phyloP scores from a whole-genome alignment of 2,113 vertebrate genomes.

The Ascaphus truei region DNA sequence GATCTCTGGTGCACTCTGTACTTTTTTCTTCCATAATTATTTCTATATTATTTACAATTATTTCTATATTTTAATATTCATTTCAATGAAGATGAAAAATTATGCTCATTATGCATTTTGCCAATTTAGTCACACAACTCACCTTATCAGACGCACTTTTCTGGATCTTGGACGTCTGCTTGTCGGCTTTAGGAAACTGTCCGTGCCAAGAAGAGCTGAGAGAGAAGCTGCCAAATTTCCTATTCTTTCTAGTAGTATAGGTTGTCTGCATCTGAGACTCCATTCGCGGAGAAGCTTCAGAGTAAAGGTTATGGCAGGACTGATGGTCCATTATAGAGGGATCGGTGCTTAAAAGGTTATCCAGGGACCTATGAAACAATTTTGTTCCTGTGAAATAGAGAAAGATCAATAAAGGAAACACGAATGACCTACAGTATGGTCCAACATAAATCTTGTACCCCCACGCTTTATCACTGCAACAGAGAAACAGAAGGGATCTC shows the following conservation, averaged over 20 bases:
- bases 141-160: constrained; percentile 26
- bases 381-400: neutral
- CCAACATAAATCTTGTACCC: no score
- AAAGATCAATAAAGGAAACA: neutral
- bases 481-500: no score
- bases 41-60: no score
- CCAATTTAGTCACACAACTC: neutral
- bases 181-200: constrained; percentile 24
- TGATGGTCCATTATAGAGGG: constrained; percentile 5
- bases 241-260: neutral
- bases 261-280: neutral
- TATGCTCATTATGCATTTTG: no score
- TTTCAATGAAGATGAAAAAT: no score
- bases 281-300: neutral
- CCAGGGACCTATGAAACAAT: constrained; percentile 2
- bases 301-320: neutral
- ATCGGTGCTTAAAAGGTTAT: neutral
- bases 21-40: no score
- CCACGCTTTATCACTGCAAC: no score
- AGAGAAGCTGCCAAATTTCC: constrained; percentile 18
- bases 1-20: no score
- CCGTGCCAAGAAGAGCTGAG: constrained; percentile 23
- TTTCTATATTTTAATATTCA: no score
- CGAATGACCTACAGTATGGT: no score
- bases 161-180: neutral